Conservation (phyloP, 2,113 vertebrate genomes). For the Myotis davidii region DNA sequence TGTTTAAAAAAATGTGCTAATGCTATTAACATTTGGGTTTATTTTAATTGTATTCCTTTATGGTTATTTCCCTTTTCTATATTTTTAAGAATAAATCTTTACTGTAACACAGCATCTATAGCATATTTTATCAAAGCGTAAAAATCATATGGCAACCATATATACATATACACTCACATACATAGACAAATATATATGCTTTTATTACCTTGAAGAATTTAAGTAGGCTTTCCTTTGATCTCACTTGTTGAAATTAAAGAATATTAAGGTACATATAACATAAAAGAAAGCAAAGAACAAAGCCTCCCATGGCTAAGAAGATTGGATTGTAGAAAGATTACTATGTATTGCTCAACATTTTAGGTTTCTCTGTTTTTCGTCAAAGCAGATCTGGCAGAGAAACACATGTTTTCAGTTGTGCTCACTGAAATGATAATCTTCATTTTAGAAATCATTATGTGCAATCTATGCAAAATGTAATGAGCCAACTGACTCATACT, state of each 20-base stretch:
- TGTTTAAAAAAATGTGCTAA: not conserved
- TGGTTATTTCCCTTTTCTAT: not conserved
- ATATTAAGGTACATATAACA: not conserved
- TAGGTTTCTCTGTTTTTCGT: constrained; percentile 60
- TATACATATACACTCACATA: not conserved
- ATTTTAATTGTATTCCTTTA: constrained; percentile 24
- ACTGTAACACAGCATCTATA: not conserved
- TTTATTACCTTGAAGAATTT: constrained; percentile 23
- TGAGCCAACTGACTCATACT: constrained; percentile 80
- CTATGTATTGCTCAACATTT: constrained; percentile 33
- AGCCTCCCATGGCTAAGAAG: constrained; percentile 1
- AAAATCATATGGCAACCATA: not conserved
- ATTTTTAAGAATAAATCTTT: constrained; percentile 29
- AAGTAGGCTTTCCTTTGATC: constrained; percentile 1
- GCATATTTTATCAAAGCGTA: constrained; percentile 24
- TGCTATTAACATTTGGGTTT: not conserved
- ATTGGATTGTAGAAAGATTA: constrained; percentile 7
- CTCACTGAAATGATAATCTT: constrained; percentile 70
- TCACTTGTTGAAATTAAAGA: constrained; percentile 40
- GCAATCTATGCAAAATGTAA: constrained; percentile 75
- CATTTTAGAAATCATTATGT: constrained; percentile 77
- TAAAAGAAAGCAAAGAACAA: not conserved
- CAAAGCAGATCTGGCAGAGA: constrained; percentile 71
- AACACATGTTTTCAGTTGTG: constrained; percentile 74
- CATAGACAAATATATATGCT: not conserved